phyloP scores from a whole-genome alignment of 2,797 vertebrate species.

The Bovichtus variegatus region DNA sequence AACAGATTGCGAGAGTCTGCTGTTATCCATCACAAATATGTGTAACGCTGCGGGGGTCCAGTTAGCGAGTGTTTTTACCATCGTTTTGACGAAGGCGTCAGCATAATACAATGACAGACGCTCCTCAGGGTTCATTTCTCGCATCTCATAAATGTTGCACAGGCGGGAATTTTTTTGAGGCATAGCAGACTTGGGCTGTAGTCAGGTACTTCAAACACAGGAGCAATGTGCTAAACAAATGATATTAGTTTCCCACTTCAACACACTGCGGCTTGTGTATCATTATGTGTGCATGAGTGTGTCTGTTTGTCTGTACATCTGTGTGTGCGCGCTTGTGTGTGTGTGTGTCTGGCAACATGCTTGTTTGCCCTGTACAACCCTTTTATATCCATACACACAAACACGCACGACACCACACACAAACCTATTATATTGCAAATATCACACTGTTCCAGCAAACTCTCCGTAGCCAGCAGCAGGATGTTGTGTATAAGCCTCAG shows the following conservation, averaged over 20 bases:
- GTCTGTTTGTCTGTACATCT: not conserved
- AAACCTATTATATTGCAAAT: conserved; percentile 12
- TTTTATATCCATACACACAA: not conserved
- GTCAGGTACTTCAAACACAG: conserved; percentile 30
- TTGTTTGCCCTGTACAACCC: not conserved
- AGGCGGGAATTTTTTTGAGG: conserved; percentile 25
- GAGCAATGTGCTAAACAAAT: conserved; percentile 36
- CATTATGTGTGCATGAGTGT: not conserved
- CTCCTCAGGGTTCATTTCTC: conserved; percentile 43
- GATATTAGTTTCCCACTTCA: not conserved
- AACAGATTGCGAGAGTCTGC: conserved; percentile 77
- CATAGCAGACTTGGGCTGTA: conserved; percentile 16
- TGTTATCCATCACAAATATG: conserved; percentile 76
- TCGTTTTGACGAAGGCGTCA: conserved; percentile 65
- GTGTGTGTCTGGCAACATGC: not conserved
- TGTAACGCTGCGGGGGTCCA: conserved; percentile 62
- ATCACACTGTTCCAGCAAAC: not conserved
- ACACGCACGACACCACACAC: not conserved
- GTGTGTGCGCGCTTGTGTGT: not conserved
- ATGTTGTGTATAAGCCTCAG: conserved; percentile 1
- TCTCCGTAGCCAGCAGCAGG: not conserved
- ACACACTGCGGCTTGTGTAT: not conserved
- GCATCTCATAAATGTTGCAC: conserved; percentile 48
- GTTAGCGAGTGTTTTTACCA: conserved; percentile 54
- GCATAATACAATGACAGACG: conserved; percentile 68